Evolutionary conservation across 23 tunicate species (phyloP).

Genomic region (Pegea sp.): DNA sequence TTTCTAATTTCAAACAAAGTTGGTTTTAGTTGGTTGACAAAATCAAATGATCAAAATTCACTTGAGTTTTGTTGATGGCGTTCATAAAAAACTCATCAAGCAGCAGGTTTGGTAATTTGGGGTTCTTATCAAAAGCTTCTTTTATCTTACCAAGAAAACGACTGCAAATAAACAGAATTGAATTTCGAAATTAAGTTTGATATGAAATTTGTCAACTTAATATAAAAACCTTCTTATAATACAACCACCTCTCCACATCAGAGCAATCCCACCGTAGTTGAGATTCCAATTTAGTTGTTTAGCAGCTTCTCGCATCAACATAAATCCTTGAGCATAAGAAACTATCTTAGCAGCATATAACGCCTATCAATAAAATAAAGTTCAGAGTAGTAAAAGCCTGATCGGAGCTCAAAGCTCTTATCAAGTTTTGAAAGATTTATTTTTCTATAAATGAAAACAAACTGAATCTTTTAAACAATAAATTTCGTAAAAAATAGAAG

Average conservation of each 20-base stretch:
- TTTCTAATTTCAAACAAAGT: slow-evolving; percentile 8
- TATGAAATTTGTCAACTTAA: not conserved
- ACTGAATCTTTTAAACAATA: too few species aligned
- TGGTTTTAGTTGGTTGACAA: too few species aligned
- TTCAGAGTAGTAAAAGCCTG: too few species aligned
- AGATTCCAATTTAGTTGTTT: slow-evolving; percentile 55
- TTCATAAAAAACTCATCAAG: slow-evolving; percentile 59
- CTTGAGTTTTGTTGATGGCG: slow-evolving; percentile 50
- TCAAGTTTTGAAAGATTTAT: too few species aligned
- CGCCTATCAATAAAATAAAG: slow-evolving; percentile 20
- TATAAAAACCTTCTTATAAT: slow-evolving; percentile 63
- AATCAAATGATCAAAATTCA: slow-evolving; percentile 7
- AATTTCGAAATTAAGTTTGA: not conserved
- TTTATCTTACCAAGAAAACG: slow-evolving; percentile 71
- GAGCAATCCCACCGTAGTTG: slow-evolving; percentile 88
- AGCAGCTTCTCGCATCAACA: slow-evolving; percentile 90
- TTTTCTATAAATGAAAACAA: too few species aligned
- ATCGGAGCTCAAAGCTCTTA: too few species aligned
- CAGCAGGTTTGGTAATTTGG: slow-evolving; percentile 32
- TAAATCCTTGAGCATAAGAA: slow-evolving; percentile 95
- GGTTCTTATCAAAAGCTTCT: slow-evolving; percentile 65
- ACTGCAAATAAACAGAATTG: slow-evolving; percentile 9
- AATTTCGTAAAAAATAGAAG: too few species aligned
- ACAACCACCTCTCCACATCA: slow-evolving; percentile 97
- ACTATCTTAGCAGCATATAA: slow-evolving; percentile 81